These are phyloP conservation scores for Planiliza haematocheilus DNA, from an alignment of 2,113 vertebrate genomes.

Conservation along the genomic window DNA sequence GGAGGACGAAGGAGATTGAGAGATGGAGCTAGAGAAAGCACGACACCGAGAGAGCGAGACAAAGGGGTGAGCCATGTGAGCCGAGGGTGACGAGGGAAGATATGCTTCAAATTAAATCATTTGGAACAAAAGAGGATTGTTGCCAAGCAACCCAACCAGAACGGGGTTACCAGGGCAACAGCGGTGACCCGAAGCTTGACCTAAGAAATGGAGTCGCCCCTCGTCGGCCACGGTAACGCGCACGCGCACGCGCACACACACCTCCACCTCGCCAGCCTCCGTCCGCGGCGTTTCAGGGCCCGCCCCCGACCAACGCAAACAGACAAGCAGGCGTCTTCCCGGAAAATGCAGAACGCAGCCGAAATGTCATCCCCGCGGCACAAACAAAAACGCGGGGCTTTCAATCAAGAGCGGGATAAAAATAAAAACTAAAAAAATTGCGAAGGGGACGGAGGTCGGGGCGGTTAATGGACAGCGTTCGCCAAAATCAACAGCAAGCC, in stretches of 20 bases:
- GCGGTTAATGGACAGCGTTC: conserved; percentile 34
- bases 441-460: background rate
- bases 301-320: conserved; percentile 15
- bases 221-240: conserved; percentile 30
- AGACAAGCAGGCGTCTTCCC: conserved; percentile 37
- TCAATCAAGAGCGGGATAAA: conserved; percentile 25
- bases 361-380: conserved; percentile 40
- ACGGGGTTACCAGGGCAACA: conserved; percentile 81
- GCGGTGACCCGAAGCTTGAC: conserved; percentile 82
- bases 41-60: background rate
- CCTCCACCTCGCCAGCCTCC: background rate
- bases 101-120: conserved; percentile 84
- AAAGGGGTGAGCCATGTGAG: conserved; percentile 44
- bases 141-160: conserved; percentile 81
- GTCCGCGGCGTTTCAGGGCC: conserved; percentile 20
- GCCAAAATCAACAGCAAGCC: conserved; percentile 54
- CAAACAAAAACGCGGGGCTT: conserved; percentile 12
- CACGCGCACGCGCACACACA: conserved; percentile 19
- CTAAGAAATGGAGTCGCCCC: conserved; percentile 76
- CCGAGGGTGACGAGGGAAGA: conserved; percentile 64
- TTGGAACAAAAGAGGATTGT: conserved; percentile 82
- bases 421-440: background rate
- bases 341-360: conserved; percentile 14
- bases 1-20: conserved; percentile 11
- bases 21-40: conserved; percentile 9